Evolutionary conservation across 2,888 invertebrate species (phyloP), one percentile per base, ranked within the genome.

Genomic region (Xanthorhoe spadicearia): DNA sequence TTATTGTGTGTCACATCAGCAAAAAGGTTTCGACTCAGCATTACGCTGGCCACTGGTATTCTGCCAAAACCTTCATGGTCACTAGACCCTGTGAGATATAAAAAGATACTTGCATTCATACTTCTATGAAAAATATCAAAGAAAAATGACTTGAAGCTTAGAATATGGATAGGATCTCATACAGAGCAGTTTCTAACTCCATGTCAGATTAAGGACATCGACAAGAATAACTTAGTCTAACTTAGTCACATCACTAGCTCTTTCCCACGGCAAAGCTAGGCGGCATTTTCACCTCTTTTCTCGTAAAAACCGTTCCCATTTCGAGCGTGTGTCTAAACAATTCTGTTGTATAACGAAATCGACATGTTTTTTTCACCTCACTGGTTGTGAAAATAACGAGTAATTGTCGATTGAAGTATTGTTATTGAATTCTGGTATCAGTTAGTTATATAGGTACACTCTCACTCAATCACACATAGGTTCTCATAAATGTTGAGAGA

Each of bases 201-300:
- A 15, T 6, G 15, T 17, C 15, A 8, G 15, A 35, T 46, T 56
- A 35, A 43, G 46, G 23, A 57, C 52, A 78, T 78, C 76, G 75
- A 74, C 74, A 81, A 58, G 61, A 60, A 68, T 17, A 7, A 32
- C 5, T 7, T 28, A 28, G 5, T 28, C 3, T 23, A 7, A 32
- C 7, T 1, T 3, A 13, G 35, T 64, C 66, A 52, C 84, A 76
- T 75, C 85, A 81, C 87, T 77, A 86, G 83, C 80, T 70, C 70
- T 78, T 87, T 92, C 92, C 81, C 92, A 92, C 90, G 88, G 66
- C 78, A 82, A 82, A 77, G 78, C 58, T 38, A 58, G 51, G 38
- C 83, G 50, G 50, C 83, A 84, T 91, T 91, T 90, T 90, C 90
- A 90, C 90, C 88, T 82, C 87, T 90, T 89, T 92, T 87, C 86